These are phyloP conservation scores for Bembecia ichneumoniformis DNA, from an alignment of 2,888 invertebrate genomes.

Conservation along the genomic window DNA sequence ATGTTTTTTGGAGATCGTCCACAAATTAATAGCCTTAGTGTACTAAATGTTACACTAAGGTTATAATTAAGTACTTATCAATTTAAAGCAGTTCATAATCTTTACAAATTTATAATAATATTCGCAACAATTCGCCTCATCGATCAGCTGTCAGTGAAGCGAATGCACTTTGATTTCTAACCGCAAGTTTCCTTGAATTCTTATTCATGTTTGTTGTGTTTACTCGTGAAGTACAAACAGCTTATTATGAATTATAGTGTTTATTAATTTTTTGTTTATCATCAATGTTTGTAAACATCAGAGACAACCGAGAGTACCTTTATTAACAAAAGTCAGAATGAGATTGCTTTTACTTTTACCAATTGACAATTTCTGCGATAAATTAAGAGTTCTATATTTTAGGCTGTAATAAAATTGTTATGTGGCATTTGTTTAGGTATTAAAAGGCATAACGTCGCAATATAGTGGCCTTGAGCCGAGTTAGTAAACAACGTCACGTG, in stretches of 20 bases:
- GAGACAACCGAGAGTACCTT: not conserved
- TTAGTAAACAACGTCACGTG: slow-evolving; percentile 65
- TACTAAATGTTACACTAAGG: no score
- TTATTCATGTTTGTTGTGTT: not conserved
- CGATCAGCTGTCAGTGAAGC: slow-evolving; percentile 19
- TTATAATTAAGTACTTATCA: not conserved
- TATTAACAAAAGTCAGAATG: no score
- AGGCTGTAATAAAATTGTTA: not conserved
- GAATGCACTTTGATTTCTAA: slow-evolving; percentile 5
- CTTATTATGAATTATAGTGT: not conserved
- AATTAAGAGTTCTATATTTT: not conserved
- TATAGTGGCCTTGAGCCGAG: slow-evolving; percentile 50
- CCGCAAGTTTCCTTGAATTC: not conserved
- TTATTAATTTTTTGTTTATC: not conserved
- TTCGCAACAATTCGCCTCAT: not conserved
- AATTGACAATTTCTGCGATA: not conserved
- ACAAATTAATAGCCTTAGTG: no score
- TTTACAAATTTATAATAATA: slow-evolving; percentile 8
- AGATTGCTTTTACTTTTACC: not conserved
- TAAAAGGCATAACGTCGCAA: slow-evolving; percentile 45
- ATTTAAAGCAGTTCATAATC: not conserved
- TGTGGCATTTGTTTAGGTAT: not conserved
- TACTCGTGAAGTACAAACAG: not conserved
- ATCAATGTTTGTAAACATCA: not conserved
- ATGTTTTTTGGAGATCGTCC: not conserved